Evolutionary conservation across 2,797 vertebrate genomes (phyloP).

Genomic region (Anas bernieri): DNA sequence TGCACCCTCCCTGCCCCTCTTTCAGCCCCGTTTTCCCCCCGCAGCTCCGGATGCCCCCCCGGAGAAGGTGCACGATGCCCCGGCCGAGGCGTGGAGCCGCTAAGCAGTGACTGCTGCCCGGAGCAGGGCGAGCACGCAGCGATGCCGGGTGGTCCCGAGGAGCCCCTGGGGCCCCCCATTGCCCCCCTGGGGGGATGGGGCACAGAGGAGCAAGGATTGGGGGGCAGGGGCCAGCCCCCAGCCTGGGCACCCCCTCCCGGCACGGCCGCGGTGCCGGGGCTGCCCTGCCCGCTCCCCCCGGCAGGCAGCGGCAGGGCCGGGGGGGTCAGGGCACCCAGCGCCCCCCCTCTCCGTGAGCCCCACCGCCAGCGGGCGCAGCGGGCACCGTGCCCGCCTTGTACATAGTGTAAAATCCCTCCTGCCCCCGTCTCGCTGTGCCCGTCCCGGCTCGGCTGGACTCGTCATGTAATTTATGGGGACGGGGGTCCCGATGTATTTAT

Average conservation of each 20-base stretch:
- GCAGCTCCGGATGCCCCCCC: background rate
- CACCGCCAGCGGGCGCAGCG: fast-evolving
- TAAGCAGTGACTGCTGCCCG: background rate
- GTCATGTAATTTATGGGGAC: constrained; percentile 61
- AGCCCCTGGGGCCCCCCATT: background rate
- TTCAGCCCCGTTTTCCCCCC: fast-evolving
- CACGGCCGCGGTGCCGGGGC: background rate
- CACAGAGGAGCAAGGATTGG: background rate
- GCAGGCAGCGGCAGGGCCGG: fast-evolving
- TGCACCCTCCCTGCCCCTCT: fast-evolving
- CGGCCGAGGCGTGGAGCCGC: constrained; percentile 30
- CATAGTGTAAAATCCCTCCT: constrained; percentile 62
- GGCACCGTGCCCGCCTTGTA: background rate
- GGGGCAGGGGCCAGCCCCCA: background rate
- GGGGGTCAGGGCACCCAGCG: background rate
- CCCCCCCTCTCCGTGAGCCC: background rate
- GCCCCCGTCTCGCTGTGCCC: background rate
- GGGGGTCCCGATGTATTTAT: constrained; percentile 77
- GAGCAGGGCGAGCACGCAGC: fast-evolving
- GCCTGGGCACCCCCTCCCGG: background rate
- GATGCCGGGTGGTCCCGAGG: fast-evolving
- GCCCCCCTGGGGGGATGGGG: fast-evolving
- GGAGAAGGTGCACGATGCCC: background rate
- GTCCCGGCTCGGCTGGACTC: fast-evolving
- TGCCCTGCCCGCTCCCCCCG: background rate